A percentile compares a stretch with the other conserved stretches of the same genome.
Conservation (phyloP, 2,797 vertebrate genomes). For the Sandelia bainsii region DNA sequence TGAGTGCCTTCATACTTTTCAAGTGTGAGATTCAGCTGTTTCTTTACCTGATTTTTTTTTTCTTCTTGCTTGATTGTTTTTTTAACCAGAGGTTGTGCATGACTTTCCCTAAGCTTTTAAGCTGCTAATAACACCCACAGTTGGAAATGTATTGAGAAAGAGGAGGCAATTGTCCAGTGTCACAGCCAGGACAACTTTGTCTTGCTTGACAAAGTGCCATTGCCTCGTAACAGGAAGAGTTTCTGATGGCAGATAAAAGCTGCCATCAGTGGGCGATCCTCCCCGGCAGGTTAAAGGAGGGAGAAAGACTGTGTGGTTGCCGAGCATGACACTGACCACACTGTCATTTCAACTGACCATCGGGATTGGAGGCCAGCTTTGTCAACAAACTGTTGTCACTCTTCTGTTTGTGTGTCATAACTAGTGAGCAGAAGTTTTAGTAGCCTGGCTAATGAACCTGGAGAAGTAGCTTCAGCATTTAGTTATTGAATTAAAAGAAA, state of each 20-base stretch:
- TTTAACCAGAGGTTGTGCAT: neutral
- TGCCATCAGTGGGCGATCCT: slow-evolving; percentile 60
- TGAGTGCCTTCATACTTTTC: slow-evolving; percentile 19
- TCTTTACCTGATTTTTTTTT: neutral
- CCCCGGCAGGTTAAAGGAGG: slow-evolving; percentile 54
- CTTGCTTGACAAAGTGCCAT: slow-evolving; percentile 78
- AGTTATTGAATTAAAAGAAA: slow-evolving; percentile 9
- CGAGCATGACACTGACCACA: slow-evolving; percentile 50
- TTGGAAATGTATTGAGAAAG: slow-evolving; percentile 17
- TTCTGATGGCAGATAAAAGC: slow-evolving; percentile 78
- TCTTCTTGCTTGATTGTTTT: slow-evolving; percentile 6
- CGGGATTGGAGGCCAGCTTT: slow-evolving; percentile 51
- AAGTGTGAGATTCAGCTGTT: slow-evolving; percentile 10
- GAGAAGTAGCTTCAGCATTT: slow-evolving; percentile 1
- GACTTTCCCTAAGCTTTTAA: slow-evolving; percentile 35
- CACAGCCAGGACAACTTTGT: slow-evolving; percentile 59
- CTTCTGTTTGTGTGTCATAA: slow-evolving; percentile 7
- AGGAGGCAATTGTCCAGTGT: slow-evolving; percentile 13
- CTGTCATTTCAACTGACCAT: slow-evolving; percentile 54
- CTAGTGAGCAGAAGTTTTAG: slow-evolving; percentile 8
- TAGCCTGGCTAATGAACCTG: slow-evolving; percentile 16
- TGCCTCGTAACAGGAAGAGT: slow-evolving; percentile 69
- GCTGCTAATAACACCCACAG: slow-evolving; percentile 39
- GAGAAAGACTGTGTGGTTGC: slow-evolving; percentile 51
- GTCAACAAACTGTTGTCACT: slow-evolving; percentile 40